A percentile compares a stretch with the other conserved stretches of the same genome.
Evolutionary conservation across 2,113 vertebrate species (phyloP).

Genomic region (Apteryx owenii): DNA sequence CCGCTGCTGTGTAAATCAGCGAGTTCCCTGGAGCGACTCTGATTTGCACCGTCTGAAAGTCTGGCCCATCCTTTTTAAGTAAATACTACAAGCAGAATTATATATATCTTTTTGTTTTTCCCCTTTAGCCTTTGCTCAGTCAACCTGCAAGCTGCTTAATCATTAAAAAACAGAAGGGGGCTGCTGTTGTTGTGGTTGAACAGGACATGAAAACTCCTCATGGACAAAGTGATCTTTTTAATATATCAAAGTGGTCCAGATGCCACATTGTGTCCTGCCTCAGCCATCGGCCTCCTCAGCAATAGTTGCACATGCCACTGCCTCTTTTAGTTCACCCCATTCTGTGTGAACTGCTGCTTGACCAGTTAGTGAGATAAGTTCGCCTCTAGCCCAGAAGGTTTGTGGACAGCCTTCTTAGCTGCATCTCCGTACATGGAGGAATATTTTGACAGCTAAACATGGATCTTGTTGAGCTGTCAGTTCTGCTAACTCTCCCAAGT

Average conservation of each 20-base stretch:
- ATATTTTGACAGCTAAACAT: conserved; percentile 53
- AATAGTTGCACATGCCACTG: not conserved
- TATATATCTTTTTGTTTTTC: not conserved
- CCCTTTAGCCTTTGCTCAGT: conserved; percentile 17
- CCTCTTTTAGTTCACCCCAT: not conserved
- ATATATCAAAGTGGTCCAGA: not conserved
- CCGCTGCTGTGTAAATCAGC: conserved; percentile 45
- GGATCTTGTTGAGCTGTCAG: conserved; percentile 32
- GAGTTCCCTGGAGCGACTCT: conserved; percentile 9
- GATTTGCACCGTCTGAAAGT: conserved; percentile 19
- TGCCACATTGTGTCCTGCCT: not conserved
- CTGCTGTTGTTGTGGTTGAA: not conserved
- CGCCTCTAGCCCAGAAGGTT: not conserved
- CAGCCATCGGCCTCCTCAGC: not conserved
- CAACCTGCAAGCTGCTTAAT: not conserved
- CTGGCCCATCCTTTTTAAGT: conserved; percentile 22
- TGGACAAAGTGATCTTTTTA: not conserved
- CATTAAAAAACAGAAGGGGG: conserved; percentile 6
- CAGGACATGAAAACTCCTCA: rapidly evolving
- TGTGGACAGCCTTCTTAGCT: not conserved
- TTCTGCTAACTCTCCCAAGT: not conserved
- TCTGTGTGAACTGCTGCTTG: not conserved
- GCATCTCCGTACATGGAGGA: not conserved
- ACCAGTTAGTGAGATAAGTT: conserved; percentile 16
- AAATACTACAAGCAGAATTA: conserved; percentile 28